Evolutionary conservation across 2,113 vertebrate genomes (phyloP), one percentile per base, ranked within the genome.

Genomic region (Callopanchax toddi): DNA sequence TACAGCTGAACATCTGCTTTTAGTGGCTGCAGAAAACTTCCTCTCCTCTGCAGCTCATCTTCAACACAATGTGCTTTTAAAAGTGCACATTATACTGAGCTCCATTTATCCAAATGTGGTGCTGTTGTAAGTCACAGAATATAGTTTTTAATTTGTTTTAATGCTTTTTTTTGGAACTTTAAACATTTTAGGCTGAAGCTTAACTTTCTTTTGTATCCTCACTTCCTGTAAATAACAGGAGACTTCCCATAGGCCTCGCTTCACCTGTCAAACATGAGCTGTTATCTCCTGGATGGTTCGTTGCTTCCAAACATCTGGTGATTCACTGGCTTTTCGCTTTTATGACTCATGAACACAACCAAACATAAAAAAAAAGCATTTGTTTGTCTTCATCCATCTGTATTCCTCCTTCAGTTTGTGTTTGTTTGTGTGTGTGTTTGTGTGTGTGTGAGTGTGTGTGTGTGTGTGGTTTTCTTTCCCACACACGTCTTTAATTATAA

Each of bases 341-440:
- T 54, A 73, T 84, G 69, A 82, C 62, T 81, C 69, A 79, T 11
- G 55, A 34, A 42, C 36, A 60, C 49, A 67, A 54, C 68, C 49
- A 57, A 78, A 75, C 53, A 50, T 1, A 29, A 54, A 40, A 59
- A 43, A 50, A 53, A 73, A 76, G 40, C 67, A 68, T 50, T 40
- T 32, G 42, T 68, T 74, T 60, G 37, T 48, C 50, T 46, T 46
- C 25, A 15, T 60, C 20, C 8, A 22, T 55, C 36, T 15, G 34
- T 37, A 11, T 25, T 25, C 8, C 40, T 17, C 36, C 37, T 65
- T 18, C 42, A 57, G n/a, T n/a, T n/a, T n/a, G n/a, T n/a, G n/a
- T n/a, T n/a, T n/a, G n/a, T n/a, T n/a, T n/a, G n/a, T n/a, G n/a
- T n/a, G n/a, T n/a, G n/a, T n/a, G n/a, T n/a, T n/a, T n/a, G n/a